Evolutionary conservation across 1,140 invertebrate genomes (phyloP), one percentile per base, ranked within the genome.

Genomic region (Polypedilum vanderplanki): DNA sequence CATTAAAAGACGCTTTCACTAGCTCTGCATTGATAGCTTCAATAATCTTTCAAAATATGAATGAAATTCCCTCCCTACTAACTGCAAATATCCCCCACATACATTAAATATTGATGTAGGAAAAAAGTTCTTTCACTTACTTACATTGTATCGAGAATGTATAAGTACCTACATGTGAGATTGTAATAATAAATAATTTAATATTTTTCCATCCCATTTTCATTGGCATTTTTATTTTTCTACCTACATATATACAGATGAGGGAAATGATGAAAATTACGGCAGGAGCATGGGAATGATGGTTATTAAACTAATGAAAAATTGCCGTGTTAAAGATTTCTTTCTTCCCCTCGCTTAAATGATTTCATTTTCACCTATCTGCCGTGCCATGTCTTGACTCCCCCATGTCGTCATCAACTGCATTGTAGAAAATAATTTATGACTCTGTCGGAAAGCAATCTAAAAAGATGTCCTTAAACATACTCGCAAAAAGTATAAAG

Each of bases 281-380:
- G n/a, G n/a, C 64, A n/a, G 17, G 17, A 67, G 41, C 41, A 46
- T 57, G n/a, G n/a, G n/a, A 57, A 57, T 57, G 46, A 57, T n/a
- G 18, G n/a, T 70, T 70, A 70, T 70, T 70, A 70, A 70, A 70
- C 65, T 70, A 70, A 70, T 70, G 65, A 70, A 70, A 70, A 70
- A 70, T 70, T 70, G 65, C 65, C 65, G 18, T 70, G 18, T 70
- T 70, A 70, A 70, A 22, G 65, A 70, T 22, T 18, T 70, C 10
- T 70, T 70, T 22, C 9, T 70, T 22, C 65, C 65, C 65, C 65
- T 18, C 17, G 18, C 17, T 70, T 70, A 9, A 70, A 70, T 70
- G 15, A 18, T 18, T 70, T 20, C 18, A n/a, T 18, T 70, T 70
- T 70, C 65, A 70, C 65, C 18, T 70, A 7, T 33, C 24, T 33